These are phyloP conservation scores for Anthoptus insignis DNA, from an alignment of 2,888 invertebrate species.

Conservation along the genomic window DNA sequence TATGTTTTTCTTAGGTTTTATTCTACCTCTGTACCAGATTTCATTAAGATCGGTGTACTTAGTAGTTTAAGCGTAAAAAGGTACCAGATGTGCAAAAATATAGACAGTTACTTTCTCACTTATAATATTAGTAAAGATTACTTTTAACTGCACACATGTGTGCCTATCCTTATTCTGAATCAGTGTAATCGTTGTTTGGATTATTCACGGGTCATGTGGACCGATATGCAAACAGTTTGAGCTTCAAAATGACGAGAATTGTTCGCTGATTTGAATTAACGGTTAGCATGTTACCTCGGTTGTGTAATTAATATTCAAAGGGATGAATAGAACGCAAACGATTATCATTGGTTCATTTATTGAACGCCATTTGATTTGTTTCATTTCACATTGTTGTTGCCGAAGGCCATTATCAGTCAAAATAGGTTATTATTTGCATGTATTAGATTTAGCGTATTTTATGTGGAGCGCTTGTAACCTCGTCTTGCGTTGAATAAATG, in stretches of 20 bases:
- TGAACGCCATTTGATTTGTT: conserved; percentile 23
- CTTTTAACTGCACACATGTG: background rate
- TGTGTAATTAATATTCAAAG: conserved; percentile 38
- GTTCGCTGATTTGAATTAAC: conserved; percentile 36
- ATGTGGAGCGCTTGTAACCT: too few relatives aligned
- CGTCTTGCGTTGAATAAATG: too few relatives aligned
- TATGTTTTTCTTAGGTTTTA: too few relatives aligned
- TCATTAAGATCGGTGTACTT: too few relatives aligned
- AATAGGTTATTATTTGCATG: background rate
- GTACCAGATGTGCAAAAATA: too few relatives aligned
- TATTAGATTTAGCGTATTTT: too few relatives aligned
- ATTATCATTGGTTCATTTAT: conserved; percentile 28
- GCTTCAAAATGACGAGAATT: conserved; percentile 36
- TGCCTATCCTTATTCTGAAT: background rate
- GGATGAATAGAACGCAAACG: conserved; percentile 29
- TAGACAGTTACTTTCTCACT: background rate
- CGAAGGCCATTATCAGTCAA: background rate
- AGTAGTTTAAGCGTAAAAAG: too few relatives aligned
- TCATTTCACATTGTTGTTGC: background rate
- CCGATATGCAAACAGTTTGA: conserved; percentile 33
- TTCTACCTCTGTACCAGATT: too few relatives aligned
- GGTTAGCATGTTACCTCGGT: conserved; percentile 27
- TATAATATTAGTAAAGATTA: background rate
- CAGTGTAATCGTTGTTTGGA: conserved; percentile 26
- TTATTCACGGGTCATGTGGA: conserved; percentile 31